Base-by-base conservation (phyloP, 64 coral and sea anemone species). In the Orbicella faveolata region DNA sequence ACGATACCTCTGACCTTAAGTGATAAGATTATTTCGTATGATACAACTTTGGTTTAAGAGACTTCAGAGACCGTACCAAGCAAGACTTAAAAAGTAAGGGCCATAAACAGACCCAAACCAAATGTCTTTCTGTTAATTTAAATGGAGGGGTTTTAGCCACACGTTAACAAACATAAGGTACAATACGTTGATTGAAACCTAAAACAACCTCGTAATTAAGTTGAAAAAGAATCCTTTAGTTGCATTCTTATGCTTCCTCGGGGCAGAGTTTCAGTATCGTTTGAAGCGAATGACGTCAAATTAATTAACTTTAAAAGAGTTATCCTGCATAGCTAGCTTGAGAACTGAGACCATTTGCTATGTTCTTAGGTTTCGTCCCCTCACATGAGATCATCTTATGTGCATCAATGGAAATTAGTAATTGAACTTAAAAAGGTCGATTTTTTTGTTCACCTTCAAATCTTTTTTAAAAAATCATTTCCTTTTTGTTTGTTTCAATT, bases 181-280 rank as follows among this genome's bases (percentile, higher is more conserved):
- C n/a, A 2, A 18, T 20, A 23, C 15, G 62, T 64, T 83, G 80
- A 83, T 23, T 41, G 61, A 66, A 67, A 83, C 80, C 66, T 66
- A 67, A 83, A 83, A 83, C 62, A 83, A 35, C 34, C 61, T 66
- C 11, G 3, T 44, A 83, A 83, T 64, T 83, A 35, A 66, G 66
- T 83, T 66, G 34, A 83, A 35, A 83, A 62, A 62, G 17, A 83
- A 78, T 39, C 36, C 80, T 67, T 11, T 34, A 2, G 11, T 41
- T 48, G 62, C 80, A 83, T 83, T 66, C 20, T 83, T 83, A 2
- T 67, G 17, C 16, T 83, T 83, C 80, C 80, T 11, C 41, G 16
- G 34, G 19, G 14, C 14, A 34, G 2, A 7, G 9, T 83, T 83
- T 83, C 35, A 41, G 80, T 67, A 20, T 67, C 80, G 7, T 83